Percentiles rank a stretch among this genome's conserved stretches.
Evolutionary conservation across 1,140 invertebrate species (phyloP).

Genomic region (Pteromalus puparum): DNA sequence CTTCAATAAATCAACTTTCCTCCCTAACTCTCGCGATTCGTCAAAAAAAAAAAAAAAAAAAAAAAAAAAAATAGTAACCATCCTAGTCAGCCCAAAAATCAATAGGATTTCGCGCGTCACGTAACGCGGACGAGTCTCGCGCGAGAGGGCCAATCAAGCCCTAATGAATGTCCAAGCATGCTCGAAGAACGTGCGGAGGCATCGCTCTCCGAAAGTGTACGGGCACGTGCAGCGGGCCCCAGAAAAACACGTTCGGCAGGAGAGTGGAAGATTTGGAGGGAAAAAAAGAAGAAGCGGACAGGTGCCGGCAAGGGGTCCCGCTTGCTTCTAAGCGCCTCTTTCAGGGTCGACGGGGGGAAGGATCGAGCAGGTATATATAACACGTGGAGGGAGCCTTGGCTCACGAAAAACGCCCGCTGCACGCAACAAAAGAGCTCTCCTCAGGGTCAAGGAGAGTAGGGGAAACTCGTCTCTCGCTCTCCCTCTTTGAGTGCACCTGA

Average conservation of each 20-base stretch:
- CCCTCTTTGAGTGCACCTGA: background rate
- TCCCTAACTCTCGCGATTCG: background rate
- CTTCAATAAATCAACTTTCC: conserved; percentile 3
- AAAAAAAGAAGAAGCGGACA: background rate
- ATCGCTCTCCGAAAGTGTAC: background rate
- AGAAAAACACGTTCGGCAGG: background rate
- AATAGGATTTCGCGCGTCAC: background rate
- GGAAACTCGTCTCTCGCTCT: background rate
- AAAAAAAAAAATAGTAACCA: no score
- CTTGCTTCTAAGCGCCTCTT: background rate
- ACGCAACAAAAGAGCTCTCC: background rate
- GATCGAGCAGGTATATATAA: background rate
- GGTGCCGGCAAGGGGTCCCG: background rate
- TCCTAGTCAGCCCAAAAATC: background rate
- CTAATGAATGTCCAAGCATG: conserved; percentile 10
- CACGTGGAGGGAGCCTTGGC: background rate
- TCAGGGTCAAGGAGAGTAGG: background rate
- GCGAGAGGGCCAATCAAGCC: background rate
- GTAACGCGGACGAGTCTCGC: background rate
- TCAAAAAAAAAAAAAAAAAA: background rate
- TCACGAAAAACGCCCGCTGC: background rate
- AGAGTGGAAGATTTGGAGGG: background rate
- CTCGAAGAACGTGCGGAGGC: background rate
- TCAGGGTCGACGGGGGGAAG: background rate
- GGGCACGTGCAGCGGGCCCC: background rate